Percentiles rank a stretch among this genome's conserved stretches.
These are phyloP conservation scores for Clarias batrachus DNA, from an alignment of 2,113 vertebrate genomes.

Conservation along the genomic window DNA sequence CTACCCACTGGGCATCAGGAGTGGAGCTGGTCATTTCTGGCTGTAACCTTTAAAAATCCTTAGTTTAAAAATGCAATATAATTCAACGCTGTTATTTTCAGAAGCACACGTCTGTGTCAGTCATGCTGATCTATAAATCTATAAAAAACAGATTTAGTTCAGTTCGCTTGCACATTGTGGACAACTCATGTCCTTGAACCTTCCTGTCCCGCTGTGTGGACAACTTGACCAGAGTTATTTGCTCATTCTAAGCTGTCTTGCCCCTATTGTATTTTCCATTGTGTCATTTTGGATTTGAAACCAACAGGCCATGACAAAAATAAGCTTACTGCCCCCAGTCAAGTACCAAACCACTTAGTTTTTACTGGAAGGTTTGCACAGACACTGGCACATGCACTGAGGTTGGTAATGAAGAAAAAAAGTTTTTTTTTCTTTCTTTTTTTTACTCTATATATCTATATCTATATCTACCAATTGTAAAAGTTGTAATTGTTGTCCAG, in stretches of 20 bases:
- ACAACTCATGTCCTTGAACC: constrained; percentile 24
- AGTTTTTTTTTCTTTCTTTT: constrained; percentile 5
- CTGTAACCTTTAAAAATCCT: not conserved
- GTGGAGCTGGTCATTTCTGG: not conserved
- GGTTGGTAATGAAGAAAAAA: not conserved
- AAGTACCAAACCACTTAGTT: constrained; percentile 29
- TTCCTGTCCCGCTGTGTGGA: constrained; percentile 24
- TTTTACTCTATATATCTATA: not conserved
- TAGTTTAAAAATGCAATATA: not conserved
- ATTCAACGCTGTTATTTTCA: not conserved
- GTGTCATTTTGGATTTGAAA: constrained; percentile 36
- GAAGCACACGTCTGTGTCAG: constrained; percentile 6
- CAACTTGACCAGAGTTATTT: constrained; percentile 28
- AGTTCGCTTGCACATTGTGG: not conserved
- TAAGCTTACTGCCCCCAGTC: not conserved
- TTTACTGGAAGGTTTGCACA: constrained; percentile 30
- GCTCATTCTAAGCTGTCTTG: constrained; percentile 18
- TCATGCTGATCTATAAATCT: constrained; percentile 26
- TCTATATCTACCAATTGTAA: not conserved
- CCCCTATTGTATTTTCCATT: constrained; percentile 27
- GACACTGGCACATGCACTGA: constrained; percentile 11
- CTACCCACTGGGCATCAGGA: not conserved
- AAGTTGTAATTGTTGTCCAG: not conserved
- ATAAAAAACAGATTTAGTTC: not conserved
- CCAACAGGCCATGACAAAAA: constrained; percentile 32